phyloP scores from a whole-genome alignment of 2,113 vertebrate species.

The Pontoporia blainvillei region DNA sequence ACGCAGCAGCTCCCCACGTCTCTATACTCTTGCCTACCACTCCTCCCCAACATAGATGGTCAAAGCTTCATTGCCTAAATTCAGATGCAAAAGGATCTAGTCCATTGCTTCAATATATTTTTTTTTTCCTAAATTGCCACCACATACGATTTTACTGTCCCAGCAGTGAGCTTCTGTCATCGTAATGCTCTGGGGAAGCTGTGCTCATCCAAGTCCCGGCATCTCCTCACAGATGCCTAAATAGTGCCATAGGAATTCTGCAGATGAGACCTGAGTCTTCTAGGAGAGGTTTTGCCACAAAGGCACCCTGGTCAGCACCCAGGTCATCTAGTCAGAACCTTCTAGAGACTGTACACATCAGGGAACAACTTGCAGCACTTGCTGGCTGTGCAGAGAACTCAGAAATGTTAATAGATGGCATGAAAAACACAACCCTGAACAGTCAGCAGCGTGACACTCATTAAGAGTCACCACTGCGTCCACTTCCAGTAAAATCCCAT shows the following conservation, averaged over 20 bases:
- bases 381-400: background rate
- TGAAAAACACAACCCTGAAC: background rate
- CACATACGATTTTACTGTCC: background rate
- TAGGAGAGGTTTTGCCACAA: background rate
- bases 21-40: background rate
- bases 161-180: background rate
- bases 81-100: slow-evolving; percentile 14
- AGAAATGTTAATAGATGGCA: slow-evolving; percentile 36
- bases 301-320: background rate
- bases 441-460: slow-evolving; percentile 53
- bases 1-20: background rate
- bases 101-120: background rate
- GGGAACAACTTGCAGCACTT: background rate
- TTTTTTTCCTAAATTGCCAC: background rate
- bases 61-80: background rate
- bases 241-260: background rate
- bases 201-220: background rate
- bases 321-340: background rate
- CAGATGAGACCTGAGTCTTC: background rate
- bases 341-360: background rate
- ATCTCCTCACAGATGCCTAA: background rate
- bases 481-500: slow-evolving; percentile 30
- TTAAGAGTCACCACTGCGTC: slow-evolving; percentile 30
- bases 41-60: background rate
- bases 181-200: background rate